Base-by-base conservation (phyloP, 2,113 vertebrate species). In the Vombatus ursinus region DNA sequence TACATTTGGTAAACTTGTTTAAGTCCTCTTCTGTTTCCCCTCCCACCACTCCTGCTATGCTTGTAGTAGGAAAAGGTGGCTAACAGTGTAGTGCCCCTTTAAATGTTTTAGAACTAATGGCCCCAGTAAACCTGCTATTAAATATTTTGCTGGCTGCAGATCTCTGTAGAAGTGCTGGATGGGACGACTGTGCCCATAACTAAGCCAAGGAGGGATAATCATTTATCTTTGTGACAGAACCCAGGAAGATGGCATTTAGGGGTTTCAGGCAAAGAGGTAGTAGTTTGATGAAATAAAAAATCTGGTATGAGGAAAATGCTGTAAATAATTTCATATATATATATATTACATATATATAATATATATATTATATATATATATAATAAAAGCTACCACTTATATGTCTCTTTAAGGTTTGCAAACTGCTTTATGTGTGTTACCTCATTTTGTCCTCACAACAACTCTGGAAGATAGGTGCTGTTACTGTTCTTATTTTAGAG, bases 161-260 rank as follows among this genome's bases (percentile, higher is more conserved):
- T 92, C 53, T 97, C 57, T 92, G 0, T 94, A 96, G 51, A 95
- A 93, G 68, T 92, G 8, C 26, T 95, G 19, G 94, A 0, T 23
- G 53, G 89, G 8, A 96, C 68, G 16, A 90, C 61, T 77, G 52
- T 94, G 92, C 52, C 92, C 77, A 96, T 37, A 92, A 53, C 95
- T 90, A 16, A 96, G 94, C 51, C 54, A 96, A 96, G 53, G 44
- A 92, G 92, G 11, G 24, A 44, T 26, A 94, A 0, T 91, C 89
- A 93, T 95, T 96, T 8, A 54, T 96, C 96, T 97, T 90, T 54
- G 68, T 95, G 44, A 31, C 44, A 96, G 89, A 95, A 52, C 11
- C 50, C 92, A 90, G 53, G 90, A 48, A 68, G 93, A 47, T 22
- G 3, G 23, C 91, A 94, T 94, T 14, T n/a, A 8, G 48, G 37